Conservation (phyloP, 2,797 vertebrate species). For the Tenualosa ilisha region DNA sequence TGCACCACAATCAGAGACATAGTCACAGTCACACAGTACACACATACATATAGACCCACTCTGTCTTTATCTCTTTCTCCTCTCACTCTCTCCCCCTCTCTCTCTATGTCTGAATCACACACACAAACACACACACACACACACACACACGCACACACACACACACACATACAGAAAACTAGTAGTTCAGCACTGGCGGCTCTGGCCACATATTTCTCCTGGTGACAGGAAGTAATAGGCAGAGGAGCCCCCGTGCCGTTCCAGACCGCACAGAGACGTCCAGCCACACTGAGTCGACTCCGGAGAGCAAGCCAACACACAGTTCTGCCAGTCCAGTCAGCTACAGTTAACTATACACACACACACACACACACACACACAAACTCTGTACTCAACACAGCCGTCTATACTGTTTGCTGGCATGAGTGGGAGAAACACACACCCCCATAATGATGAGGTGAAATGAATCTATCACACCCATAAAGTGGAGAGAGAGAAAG, state of each 20-base stretch:
- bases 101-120: no score
- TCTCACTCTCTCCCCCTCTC: not conserved
- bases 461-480: constrained; percentile 33
- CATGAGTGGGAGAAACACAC: constrained; percentile 28
- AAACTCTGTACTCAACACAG: constrained; percentile 28
- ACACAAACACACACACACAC: not conserved
- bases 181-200: not conserved
- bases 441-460: constrained; percentile 29
- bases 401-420: constrained; percentile 14
- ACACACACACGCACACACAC: not conserved
- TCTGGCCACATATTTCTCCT: constrained; percentile 4
- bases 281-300: not conserved
- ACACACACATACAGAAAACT: not conserved
- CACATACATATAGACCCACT: not conserved
- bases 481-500: not conserved
- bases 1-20: not conserved
- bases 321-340: constrained; percentile 42
- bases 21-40: not conserved
- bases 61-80: no score
- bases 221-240: constrained; percentile 4
- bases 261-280: constrained; percentile 4
- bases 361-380: constrained; percentile 44
- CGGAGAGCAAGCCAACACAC: constrained; percentile 28
- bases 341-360: not conserved
- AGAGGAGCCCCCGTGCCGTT: not conserved